Evolutionary conservation across 2,888 invertebrate species (phyloP).

Genomic region (Cinara cedri): DNA sequence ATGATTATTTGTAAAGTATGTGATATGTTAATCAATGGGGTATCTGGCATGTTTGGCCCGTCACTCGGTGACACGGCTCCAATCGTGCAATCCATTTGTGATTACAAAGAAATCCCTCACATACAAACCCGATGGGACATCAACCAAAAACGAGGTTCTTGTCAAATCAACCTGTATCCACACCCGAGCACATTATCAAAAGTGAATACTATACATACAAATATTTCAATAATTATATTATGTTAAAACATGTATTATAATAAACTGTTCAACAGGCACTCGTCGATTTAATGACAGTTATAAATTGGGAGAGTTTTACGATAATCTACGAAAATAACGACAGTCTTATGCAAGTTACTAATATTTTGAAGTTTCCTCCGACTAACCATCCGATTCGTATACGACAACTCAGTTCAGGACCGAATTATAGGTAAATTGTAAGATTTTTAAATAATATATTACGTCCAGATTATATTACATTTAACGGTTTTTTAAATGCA

Average conservation of each 20-base stretch:
- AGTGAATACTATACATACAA: conserved; percentile 61
- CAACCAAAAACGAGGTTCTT: conserved; percentile 61
- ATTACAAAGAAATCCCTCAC: conserved; percentile 67
- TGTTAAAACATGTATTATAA: no score
- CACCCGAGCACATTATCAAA: conserved; percentile 65
- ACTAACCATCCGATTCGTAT: conserved; percentile 45
- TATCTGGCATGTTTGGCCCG: conserved; percentile 68
- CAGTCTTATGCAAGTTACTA: conserved; percentile 67
- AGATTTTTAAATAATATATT: not conserved
- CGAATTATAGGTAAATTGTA: conserved; percentile 51
- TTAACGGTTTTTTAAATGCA: no score
- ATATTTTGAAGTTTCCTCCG: conserved; percentile 65
- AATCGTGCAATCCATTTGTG: conserved; percentile 68
- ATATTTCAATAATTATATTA: not conserved
- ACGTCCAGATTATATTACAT: no score
- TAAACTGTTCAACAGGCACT: no score
- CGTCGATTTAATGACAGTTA: conserved; percentile 63
- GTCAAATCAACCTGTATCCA: conserved; percentile 66
- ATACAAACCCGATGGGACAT: conserved; percentile 67
- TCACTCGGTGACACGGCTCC: conserved; percentile 64
- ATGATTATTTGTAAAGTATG: conserved; percentile 63
- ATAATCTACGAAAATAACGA: conserved; percentile 70
- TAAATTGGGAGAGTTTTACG: conserved; percentile 68
- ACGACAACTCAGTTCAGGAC: conserved; percentile 35
- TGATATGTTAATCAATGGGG: conserved; percentile 64